phyloP scores from a whole-genome alignment of 2,113 vertebrate species.

The Hypanus sabinus region DNA sequence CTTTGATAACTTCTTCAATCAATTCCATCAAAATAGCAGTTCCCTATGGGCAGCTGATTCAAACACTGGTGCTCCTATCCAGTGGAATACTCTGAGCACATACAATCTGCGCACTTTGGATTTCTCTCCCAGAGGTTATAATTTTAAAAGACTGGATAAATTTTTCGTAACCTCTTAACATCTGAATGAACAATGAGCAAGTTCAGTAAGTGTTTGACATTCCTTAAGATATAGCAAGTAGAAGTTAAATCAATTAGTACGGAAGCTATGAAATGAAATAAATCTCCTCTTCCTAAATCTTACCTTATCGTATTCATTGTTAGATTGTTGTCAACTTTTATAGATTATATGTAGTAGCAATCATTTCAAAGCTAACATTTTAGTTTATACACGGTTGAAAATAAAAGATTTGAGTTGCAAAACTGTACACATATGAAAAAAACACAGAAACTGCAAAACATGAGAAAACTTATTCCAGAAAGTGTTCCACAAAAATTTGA shows the following conservation, averaged over 20 bases:
- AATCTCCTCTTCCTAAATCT: not conserved
- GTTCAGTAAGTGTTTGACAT: not conserved
- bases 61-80: not conserved
- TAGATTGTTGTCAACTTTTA: not conserved
- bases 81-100: not conserved
- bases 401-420: too few relatives aligned
- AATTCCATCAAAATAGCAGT: not conserved
- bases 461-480: too few relatives aligned
- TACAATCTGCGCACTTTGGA: too few relatives aligned
- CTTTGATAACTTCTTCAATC: not conserved
- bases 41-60: not conserved
- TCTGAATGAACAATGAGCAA: not conserved
- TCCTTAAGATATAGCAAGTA: not conserved
- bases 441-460: too few relatives aligned
- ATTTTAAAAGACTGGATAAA: not conserved
- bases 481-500: too few relatives aligned
- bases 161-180: not conserved
- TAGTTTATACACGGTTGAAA: too few relatives aligned
- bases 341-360: too few relatives aligned
- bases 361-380: too few relatives aligned
- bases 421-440: too few relatives aligned
- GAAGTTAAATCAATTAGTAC: not conserved
- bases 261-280: not conserved
- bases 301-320: not conserved
- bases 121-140: too few relatives aligned